Evolutionary conservation across 2,888 invertebrate species (phyloP).

Genomic region (Strigamia transsilvanica): DNA sequence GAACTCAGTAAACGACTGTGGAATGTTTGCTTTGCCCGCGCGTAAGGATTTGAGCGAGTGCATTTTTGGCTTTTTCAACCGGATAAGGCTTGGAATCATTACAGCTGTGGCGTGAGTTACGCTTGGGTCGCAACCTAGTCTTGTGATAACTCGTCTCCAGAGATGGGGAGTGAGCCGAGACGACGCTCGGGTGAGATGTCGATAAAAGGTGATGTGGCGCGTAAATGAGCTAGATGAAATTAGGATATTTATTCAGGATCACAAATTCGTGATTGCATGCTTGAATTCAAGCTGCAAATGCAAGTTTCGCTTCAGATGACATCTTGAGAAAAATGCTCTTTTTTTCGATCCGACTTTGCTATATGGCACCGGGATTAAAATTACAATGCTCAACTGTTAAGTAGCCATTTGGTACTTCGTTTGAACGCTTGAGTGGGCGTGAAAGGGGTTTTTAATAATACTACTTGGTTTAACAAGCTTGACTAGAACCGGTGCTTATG

Average conservation of each 20-base stretch:
- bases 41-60: not conserved
- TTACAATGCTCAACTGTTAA: not conserved
- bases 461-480: not conserved
- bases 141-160: not conserved
- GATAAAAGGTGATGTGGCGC: slow-evolving; percentile 8
- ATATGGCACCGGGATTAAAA: not conserved
- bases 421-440: not conserved
- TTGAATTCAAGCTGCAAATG: not conserved
- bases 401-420: not conserved
- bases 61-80: not conserved
- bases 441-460: not conserved
- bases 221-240: slow-evolving; percentile 2
- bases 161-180: not conserved
- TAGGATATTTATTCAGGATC: slow-evolving; percentile 3
- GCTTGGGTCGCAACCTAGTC: not conserved
- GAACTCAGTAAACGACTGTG: too few relatives aligned
- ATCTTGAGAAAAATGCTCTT: not conserved
- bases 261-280: not conserved
- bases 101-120: not conserved
- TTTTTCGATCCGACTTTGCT: too few relatives aligned
- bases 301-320: not conserved
- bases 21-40: not conserved
- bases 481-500: not conserved
- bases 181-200: not conserved
- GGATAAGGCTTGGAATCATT: not conserved